Evolutionary conservation across 2,113 vertebrate species (phyloP).

Genomic region (Tretioscincus oriximinensis): DNA sequence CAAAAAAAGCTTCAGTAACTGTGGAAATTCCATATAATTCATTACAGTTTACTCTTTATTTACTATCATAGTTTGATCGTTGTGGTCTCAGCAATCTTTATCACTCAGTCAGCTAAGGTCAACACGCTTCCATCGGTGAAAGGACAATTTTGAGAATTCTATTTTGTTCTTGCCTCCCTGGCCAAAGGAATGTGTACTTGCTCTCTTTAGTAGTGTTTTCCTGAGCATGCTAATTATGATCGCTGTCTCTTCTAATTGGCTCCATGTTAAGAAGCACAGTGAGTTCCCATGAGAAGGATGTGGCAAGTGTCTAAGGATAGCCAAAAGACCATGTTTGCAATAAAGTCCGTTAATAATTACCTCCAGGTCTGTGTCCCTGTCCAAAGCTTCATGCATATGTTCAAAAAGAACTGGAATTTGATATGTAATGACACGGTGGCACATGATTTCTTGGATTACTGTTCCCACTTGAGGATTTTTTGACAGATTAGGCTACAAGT

Average conservation of each 20-base stretch:
- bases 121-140: constrained; percentile 42
- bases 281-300: constrained; percentile 56
- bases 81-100: constrained; percentile 33
- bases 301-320: constrained; percentile 46
- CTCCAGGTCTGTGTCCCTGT: constrained; percentile 15
- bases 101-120: constrained; percentile 53
- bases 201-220: constrained; percentile 63
- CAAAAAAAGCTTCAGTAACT: no score
- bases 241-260: constrained; percentile 59
- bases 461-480: background rate
- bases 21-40: background rate
- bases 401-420: fast-evolving
- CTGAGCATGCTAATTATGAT: constrained; percentile 58
- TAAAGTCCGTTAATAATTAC: constrained; percentile 57
- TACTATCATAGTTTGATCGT: background rate
- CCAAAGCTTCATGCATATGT: background rate
- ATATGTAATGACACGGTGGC: background rate
- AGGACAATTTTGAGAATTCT: constrained; percentile 46
- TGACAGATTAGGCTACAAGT: background rate
- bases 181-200: constrained; percentile 60
- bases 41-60: background rate
- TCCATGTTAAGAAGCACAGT: constrained; percentile 55
- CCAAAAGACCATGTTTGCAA: constrained; percentile 32
- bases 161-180: constrained; percentile 55
- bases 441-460: background rate